Percentiles rank a stretch among this genome's conserved stretches.
phyloP scores from a whole-genome alignment of 2,113 vertebrate species.

The Petaurus breviceps region DNA sequence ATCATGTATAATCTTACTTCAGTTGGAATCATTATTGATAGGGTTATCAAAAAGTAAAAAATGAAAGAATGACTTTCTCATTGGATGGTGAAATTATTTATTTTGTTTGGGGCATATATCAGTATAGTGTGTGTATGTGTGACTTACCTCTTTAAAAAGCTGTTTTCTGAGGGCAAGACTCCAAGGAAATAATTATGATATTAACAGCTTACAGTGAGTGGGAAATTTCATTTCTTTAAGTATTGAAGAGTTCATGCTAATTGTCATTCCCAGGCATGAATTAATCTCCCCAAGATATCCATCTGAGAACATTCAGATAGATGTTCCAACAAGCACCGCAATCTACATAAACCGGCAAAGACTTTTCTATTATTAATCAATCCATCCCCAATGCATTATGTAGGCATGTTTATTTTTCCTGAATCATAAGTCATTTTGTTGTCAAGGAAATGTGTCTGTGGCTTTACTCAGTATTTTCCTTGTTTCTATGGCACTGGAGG shows the following conservation, averaged over 20 bases:
- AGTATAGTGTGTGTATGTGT: neutral
- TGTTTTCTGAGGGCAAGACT: slow-evolving; percentile 58
- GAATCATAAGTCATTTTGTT: slow-evolving; percentile 32
- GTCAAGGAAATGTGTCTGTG: neutral
- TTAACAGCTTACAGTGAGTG: slow-evolving; percentile 50
- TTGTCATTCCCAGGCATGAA: slow-evolving; percentile 50
- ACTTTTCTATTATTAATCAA: slow-evolving; percentile 27
- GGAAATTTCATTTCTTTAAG: slow-evolving; percentile 57
- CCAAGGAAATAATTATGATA: slow-evolving; percentile 59
- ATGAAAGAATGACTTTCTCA: slow-evolving; percentile 50
- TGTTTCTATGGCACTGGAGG: neutral
- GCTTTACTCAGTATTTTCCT: neutral
- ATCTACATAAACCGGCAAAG: slow-evolving; percentile 44
- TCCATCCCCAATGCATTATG: slow-evolving; percentile 21
- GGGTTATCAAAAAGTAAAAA: slow-evolving; percentile 45
- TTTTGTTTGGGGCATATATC: slow-evolving; percentile 31
- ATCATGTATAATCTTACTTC: slow-evolving; percentile 42
- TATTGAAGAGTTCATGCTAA: slow-evolving; percentile 43
- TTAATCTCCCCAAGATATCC: slow-evolving; percentile 56
- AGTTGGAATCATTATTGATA: slow-evolving; percentile 45
- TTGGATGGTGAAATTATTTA: slow-evolving; percentile 49
- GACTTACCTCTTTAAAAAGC: slow-evolving; percentile 44
- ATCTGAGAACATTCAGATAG: slow-evolving; percentile 36
- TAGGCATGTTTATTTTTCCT: slow-evolving; percentile 42
- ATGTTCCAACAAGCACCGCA: slow-evolving; percentile 28